Conservation (phyloP, 2,113 vertebrate species). For the Ameiurus melas region DNA sequence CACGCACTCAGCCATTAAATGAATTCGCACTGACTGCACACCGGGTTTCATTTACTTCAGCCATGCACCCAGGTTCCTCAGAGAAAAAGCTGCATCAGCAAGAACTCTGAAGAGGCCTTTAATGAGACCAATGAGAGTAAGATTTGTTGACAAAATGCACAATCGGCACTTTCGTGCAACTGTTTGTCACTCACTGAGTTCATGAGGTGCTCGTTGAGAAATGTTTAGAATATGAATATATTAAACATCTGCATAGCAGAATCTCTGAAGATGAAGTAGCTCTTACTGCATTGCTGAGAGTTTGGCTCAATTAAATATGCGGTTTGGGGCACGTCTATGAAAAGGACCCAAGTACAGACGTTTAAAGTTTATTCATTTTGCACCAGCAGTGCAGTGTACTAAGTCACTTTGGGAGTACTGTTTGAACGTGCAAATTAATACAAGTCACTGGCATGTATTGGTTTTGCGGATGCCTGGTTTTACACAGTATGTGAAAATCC, state of each 20-base stretch:
- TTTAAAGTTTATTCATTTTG: background rate
- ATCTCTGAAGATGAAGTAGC: background rate
- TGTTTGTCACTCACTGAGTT: background rate
- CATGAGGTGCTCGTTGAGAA: background rate
- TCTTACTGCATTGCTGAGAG: background rate
- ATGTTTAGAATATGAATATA: background rate
- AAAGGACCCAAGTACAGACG: background rate
- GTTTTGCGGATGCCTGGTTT: background rate
- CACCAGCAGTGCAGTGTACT: background rate
- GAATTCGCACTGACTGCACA: background rate
- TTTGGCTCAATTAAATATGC: background rate
- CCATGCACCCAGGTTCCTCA: background rate
- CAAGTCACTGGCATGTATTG: background rate
- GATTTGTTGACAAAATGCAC: background rate
- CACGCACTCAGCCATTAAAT: background rate
- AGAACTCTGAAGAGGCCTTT: background rate
- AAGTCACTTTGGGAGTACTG: background rate
- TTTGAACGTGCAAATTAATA: background rate
- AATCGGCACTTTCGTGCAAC: background rate
- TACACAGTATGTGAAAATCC: background rate
- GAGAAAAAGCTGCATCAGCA: background rate
- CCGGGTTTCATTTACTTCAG: background rate
- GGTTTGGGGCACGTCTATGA: background rate
- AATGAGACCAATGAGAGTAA: background rate
- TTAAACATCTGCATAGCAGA: background rate